Evolutionary conservation across 2,797 vertebrate genomes (phyloP), one percentile per base, ranked within the genome.

Genomic region (Pampus argenteus): DNA sequence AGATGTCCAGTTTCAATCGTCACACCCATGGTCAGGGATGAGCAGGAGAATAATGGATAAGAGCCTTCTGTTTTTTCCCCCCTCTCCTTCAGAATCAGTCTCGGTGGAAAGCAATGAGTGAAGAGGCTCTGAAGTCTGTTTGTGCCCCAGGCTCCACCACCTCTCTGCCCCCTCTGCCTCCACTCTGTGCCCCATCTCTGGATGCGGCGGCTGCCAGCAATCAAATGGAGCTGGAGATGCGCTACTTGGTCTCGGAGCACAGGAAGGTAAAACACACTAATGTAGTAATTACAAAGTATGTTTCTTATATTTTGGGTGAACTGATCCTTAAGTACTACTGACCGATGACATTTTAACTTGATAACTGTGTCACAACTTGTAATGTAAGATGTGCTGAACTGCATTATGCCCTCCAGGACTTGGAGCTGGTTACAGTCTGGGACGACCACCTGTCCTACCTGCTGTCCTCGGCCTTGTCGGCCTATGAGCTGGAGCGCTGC

Each of bases 61-160:
- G 40, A n/a, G 40, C 40, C 2, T 55, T 13, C 3, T 36, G 11
- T 36, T 34, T 3, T 17, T 15, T 14, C 0, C 18, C 6, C 2
- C 95, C 74, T 79, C 2, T 18, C 96, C 79, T 77, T 6, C 61
- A 91, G 82, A 91, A 99, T 86, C 95, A 94, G 78, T 97, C 97
- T 29, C 95, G 92, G 66, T 99, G 98, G 98, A 99, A 99, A 84
- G 94, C 96, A 9, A 99, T 99, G 98, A 99, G 97, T 22, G 94
- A 92, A 77, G 97, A 99, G 84, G 98, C 97, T 38, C 92, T 99
- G 81, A 95, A 94, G 86, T 98, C 98, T 0, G 96, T 99, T 0
- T 99, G 97, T 66, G 90, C 93, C 49, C 95, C 94, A 0, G 96
- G 96, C 66, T 91, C 95, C 51, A 93, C 89, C 3, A 86, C 94